Conservation (phyloP, 2,888 invertebrate species). For the Formica aserva region DNA sequence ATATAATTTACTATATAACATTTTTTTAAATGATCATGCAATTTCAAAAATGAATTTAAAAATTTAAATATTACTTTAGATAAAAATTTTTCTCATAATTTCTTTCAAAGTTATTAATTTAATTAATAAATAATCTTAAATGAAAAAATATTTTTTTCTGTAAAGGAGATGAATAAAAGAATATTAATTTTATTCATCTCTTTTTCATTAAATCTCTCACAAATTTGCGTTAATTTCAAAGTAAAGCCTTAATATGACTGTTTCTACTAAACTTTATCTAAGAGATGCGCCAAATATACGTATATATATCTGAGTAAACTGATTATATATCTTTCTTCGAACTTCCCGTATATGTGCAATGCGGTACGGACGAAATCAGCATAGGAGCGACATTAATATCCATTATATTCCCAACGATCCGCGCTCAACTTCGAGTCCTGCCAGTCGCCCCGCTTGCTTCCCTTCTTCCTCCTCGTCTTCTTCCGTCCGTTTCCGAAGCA, state of each 20-base stretch:
- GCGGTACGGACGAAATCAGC: constrained; percentile 72
- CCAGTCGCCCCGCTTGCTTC: constrained; percentile 18
- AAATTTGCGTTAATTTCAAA: not conserved
- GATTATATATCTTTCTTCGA: constrained; percentile 28
- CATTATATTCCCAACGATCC: constrained; percentile 76
- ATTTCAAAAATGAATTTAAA: not conserved
- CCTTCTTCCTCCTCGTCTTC: constrained; percentile 57
- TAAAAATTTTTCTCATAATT: not conserved
- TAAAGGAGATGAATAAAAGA: not conserved
- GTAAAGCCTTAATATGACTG: not conserved
- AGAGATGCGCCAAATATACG: not conserved
- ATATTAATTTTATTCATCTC: not conserved
- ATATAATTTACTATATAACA: not conserved
- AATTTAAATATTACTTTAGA: not conserved
- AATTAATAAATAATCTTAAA: not conserved
- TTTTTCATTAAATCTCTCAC: not conserved
- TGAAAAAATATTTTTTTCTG: not conserved
- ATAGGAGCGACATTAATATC: constrained; percentile 80
- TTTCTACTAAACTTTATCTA: not conserved
- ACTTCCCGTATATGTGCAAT: constrained; percentile 14
- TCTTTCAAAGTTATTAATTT: not conserved
- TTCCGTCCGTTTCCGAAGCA: constrained; percentile 62
- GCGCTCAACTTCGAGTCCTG: constrained; percentile 59
- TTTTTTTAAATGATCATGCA: not conserved
- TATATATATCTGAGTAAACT: constrained; percentile 10